These are phyloP conservation scores for Cydia splendana DNA, from an alignment of 1,140 invertebrate genomes.

Conservation along the genomic window DNA sequence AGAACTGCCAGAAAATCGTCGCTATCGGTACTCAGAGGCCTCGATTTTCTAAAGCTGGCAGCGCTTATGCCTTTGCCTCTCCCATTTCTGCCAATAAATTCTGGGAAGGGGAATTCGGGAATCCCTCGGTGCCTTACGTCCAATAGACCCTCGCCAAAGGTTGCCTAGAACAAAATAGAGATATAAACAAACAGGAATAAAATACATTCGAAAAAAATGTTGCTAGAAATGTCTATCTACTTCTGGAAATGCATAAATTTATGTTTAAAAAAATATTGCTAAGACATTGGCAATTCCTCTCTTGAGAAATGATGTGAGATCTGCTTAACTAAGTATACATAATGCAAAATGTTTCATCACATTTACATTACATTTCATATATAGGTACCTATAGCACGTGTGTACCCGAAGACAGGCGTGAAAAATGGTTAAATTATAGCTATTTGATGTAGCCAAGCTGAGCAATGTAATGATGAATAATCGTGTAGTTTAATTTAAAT, in stretches of 20 bases:
- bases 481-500: not conserved
- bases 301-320: not conserved
- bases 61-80: slow-evolving; percentile 61
- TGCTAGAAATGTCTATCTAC: too few relatives aligned
- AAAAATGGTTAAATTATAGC: not conserved
- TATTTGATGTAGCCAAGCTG: not conserved
- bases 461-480: not conserved
- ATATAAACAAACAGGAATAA: too few relatives aligned
- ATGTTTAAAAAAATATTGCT: too few relatives aligned
- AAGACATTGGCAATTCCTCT: too few relatives aligned
- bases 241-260: too few relatives aligned
- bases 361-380: not conserved
- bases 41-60: slow-evolving; percentile 51
- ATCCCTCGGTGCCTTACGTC: slow-evolving; percentile 65
- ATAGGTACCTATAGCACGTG: not conserved
- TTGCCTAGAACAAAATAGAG: slow-evolving; percentile 47
- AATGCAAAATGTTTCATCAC: not conserved
- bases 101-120: slow-evolving; percentile 62
- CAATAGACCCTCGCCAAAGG: slow-evolving; percentile 60
- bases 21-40: slow-evolving; percentile 37
- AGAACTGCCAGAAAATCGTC: slow-evolving; percentile 65
- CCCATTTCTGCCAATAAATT: slow-evolving; percentile 51
- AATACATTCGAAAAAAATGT: too few relatives aligned
- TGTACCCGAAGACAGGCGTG: not conserved
- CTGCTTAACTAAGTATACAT: not conserved